phyloP scores from a whole-genome alignment of 2,888 invertebrate genomes.

The Hipparchia sbordonii region DNA sequence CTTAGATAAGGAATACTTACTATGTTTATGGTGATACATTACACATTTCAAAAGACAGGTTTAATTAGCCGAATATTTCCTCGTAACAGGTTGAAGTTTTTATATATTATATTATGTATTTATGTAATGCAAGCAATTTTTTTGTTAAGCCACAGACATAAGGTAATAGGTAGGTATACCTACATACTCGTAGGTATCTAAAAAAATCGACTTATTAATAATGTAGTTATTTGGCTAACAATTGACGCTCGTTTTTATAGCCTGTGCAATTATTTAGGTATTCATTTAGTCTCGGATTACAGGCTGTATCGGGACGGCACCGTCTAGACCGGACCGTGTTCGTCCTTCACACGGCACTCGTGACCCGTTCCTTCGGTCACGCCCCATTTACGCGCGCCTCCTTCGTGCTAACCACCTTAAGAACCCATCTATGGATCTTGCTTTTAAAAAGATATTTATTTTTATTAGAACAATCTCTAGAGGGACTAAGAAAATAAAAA shows the following conservation, averaged over 20 bases:
- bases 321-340: constrained; percentile 40
- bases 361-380: constrained; percentile 68
- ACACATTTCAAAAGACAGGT: too few relatives aligned
- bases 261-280: constrained; percentile 19
- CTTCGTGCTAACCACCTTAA: constrained; percentile 35
- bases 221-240: background rate
- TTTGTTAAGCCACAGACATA: too few relatives aligned
- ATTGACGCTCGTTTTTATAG: constrained; percentile 20
- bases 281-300: constrained; percentile 29
- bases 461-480: too few relatives aligned
- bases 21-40: too few relatives aligned
- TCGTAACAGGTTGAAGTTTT: too few relatives aligned
- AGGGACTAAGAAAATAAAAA: too few relatives aligned
- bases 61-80: too few relatives aligned
- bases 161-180: too few relatives aligned
- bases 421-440: constrained; percentile 21
- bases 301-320: constrained; percentile 30
- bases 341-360: constrained; percentile 52
- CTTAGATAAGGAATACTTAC: too few relatives aligned
- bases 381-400: constrained; percentile 64
- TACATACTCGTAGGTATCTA: too few relatives aligned
- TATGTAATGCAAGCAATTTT: too few relatives aligned
- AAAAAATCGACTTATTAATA: too few relatives aligned
- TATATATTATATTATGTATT: background rate
- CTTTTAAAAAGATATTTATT: background rate